These are phyloP conservation scores for Salmo trutta DNA, from an alignment of 2,797 vertebrate species.

Conservation along the genomic window DNA sequence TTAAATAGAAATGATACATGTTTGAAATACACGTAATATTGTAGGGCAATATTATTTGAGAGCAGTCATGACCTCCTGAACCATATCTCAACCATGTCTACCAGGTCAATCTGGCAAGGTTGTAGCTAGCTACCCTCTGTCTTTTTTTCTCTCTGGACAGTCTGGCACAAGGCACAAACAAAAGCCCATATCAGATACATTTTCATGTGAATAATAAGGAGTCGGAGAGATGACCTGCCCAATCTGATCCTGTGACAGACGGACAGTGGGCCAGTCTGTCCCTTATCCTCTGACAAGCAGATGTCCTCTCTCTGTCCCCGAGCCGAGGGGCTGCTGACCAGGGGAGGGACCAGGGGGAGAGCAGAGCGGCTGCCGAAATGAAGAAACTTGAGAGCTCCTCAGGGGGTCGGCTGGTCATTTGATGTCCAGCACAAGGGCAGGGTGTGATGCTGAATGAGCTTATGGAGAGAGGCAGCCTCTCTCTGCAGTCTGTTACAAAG, in stretches of 20 bases:
- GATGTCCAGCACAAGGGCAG: conserved; percentile 90
- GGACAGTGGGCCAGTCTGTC: conserved; percentile 79
- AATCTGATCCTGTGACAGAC: conserved; percentile 79
- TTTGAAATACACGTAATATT: not conserved
- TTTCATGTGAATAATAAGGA: conserved; percentile 76
- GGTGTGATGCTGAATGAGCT: conserved; percentile 79
- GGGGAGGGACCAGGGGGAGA: conserved; percentile 86
- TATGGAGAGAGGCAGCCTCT: conserved; percentile 77
- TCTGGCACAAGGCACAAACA: conserved; percentile 73
- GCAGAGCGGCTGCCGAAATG: conserved; percentile 91
- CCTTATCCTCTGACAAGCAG: conserved; percentile 97
- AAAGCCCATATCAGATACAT: conserved; percentile 73
- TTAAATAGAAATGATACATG: not conserved
- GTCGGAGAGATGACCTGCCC: conserved; percentile 54
- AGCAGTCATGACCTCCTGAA: not conserved
- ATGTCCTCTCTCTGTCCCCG: conserved; percentile 88
- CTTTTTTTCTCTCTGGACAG: conserved; percentile 43
- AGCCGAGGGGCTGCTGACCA: conserved; percentile 79
- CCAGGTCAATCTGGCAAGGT: not conserved
- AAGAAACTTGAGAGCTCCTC: conserved; percentile 94
- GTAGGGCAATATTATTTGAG: not conserved
- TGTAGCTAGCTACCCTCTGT: conserved; percentile 15
- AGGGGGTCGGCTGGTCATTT: conserved; percentile 95
- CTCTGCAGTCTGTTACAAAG: conserved; percentile 80
- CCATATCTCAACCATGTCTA: not conserved